Evolutionary conservation across 2,797 vertebrate species (phyloP), one percentile per base, ranked within the genome.

Genomic region (Buphagus erythrorhynchus): DNA sequence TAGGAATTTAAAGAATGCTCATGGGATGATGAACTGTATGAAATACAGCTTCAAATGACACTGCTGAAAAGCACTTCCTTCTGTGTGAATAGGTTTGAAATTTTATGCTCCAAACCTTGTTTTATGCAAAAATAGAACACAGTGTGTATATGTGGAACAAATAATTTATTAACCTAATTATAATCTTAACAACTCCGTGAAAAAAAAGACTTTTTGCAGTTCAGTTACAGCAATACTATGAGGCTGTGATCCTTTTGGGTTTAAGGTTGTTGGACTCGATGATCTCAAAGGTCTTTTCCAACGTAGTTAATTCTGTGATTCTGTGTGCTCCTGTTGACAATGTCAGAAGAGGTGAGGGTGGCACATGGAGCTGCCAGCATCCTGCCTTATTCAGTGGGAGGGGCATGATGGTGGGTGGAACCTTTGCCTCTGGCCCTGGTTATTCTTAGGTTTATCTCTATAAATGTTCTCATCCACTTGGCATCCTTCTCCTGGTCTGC

Each of bases 381-480:
- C 29, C 20, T 45, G 5, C 13, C 13, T 4, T 35, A 48, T 71
- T 61, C 28, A 38, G n/a, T 21, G 21, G 14, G 19, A 77, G 24
- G 31, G 12, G 2, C 2, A 17, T 10, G 12, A 42, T 21, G 17
- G 18, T 21, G 7, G 11, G 29, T 42, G 7, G 5, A 52, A n/a
- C 3, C 16, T 84, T 61, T 0, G 0, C 9, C 11, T 58, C 22
- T 1, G 2, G 6, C 31, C 52, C 57, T 36, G 31, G 10, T 8
- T 69, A 21, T 69, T 13, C 10, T 83, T 62, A 48, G 5, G 13
- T 36, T 83, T 88, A n/a, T 26, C 52, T 61, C 45, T 29, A 20
- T 12, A n/a, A 45, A 28, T 48, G 31, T 86, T 83, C 19, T 77
- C 9, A 58, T 46, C 25, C 10, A 6, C 28, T 49, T 29, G 38